phyloP scores from a whole-genome alignment of 2,797 vertebrate genomes.

The Dendrocincla tyrannina region DNA sequence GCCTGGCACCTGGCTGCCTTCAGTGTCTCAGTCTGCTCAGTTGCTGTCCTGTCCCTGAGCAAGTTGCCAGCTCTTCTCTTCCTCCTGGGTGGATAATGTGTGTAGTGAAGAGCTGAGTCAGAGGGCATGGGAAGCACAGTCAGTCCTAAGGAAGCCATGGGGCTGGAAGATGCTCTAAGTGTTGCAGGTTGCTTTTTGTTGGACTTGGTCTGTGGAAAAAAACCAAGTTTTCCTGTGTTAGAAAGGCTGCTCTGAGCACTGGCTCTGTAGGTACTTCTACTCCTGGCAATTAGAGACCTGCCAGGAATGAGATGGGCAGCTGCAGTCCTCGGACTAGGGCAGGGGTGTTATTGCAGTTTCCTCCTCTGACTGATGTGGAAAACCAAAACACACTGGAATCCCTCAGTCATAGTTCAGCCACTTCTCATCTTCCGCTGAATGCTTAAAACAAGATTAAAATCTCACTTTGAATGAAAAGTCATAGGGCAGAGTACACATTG shows the following conservation, averaged over 20 bases:
- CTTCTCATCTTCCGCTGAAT: background rate
- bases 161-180: background rate
- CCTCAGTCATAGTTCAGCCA: background rate
- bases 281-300: background rate
- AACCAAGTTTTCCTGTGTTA: background rate
- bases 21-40: background rate
- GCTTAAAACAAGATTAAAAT: constrained; percentile 6
- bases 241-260: background rate
- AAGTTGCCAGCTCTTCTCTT: background rate
- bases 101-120: background rate
- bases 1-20: background rate
- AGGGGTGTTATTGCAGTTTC: background rate
- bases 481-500: background rate
- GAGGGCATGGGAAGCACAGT: background rate
- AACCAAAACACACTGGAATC: background rate
- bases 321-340: background rate
- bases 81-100: background rate
- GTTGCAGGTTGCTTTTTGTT: background rate
- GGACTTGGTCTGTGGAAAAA: background rate
- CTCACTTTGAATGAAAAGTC: background rate
- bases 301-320: background rate
- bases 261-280: background rate
- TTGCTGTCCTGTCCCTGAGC: background rate
- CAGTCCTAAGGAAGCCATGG: background rate
- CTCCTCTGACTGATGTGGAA: background rate